These are phyloP conservation scores for Cephalotes varians DNA, from an alignment of 2,888 invertebrate genomes.

Conservation along the genomic window DNA sequence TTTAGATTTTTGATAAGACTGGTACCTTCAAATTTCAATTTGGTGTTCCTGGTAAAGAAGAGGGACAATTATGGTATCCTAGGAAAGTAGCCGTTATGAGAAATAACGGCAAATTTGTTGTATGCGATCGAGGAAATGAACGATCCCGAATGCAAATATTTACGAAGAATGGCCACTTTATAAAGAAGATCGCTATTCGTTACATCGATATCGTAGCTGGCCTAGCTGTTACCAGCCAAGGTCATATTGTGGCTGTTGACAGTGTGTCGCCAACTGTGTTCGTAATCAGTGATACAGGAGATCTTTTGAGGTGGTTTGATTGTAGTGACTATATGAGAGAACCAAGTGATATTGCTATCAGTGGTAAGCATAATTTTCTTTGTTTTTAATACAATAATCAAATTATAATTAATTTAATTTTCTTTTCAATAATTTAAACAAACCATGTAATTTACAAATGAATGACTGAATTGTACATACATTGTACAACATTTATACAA, in stretches of 20 bases:
- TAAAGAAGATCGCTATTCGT: conserved; percentile 96
- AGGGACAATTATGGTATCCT: conserved; percentile 99
- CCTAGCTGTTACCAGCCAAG: conserved; percentile 95
- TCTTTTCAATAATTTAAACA: neutral
- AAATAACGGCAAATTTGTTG: conserved; percentile 96
- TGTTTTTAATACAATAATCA: conserved; percentile 14
- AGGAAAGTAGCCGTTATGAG: conserved; percentile 97
- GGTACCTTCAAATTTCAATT: conserved; percentile 98
- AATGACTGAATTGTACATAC: neutral
- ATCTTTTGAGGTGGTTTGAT: conserved; percentile 98
- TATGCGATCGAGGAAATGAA: conserved; percentile 98
- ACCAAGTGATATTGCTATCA: conserved; percentile 98
- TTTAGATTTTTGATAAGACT: conserved; percentile 96
- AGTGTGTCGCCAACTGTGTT: conserved; percentile 99
- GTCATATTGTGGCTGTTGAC: conserved; percentile 98
- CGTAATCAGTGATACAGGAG: conserved; percentile 96
- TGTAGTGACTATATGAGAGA: conserved; percentile 99
- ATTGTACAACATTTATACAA: neutral
- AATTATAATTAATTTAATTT: neutral
- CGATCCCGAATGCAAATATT: conserved; percentile 99
- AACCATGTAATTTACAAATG: neutral
- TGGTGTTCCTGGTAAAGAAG: conserved; percentile 97
- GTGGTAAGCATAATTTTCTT: conserved; percentile 87
- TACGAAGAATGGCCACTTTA: conserved; percentile 97
- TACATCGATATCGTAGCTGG: conserved; percentile 97